Evolutionary conservation across 2,113 vertebrate species (phyloP).

Genomic region (Pungitius pungitius): DNA sequence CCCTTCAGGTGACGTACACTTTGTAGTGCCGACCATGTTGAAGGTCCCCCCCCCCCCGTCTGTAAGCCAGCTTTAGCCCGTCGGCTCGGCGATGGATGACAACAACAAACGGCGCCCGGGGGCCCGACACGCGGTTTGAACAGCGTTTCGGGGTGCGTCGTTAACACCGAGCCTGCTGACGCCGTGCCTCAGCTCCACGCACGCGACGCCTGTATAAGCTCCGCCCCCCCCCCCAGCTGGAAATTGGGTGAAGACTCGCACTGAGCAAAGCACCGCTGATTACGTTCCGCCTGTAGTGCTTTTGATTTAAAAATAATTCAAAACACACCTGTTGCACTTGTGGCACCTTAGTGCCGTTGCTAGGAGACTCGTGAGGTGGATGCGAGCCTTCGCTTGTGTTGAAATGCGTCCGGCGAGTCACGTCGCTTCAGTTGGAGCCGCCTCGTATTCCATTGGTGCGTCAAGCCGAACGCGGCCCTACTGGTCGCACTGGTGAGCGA

Average conservation of each 20-base stretch:
- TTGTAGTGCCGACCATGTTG: conserved; percentile 25
- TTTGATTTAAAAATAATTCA: not conserved
- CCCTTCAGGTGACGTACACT: conserved; percentile 38
- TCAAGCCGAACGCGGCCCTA: not conserved
- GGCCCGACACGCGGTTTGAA: too few relatives aligned
- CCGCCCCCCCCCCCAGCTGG: too few relatives aligned
- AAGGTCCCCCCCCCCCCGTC: conserved; percentile 21
- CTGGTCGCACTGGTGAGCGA: not conserved
- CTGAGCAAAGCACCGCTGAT: too few relatives aligned
- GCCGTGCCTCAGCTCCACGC: too few relatives aligned
- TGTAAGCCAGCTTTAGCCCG: conserved; percentile 15
- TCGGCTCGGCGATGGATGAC: conserved; percentile 39
- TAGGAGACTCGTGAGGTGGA: conserved; percentile 14
- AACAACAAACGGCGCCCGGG: too few relatives aligned
- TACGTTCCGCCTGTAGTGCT: not conserved
- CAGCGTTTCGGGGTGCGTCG: too few relatives aligned
- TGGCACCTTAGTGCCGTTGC: conserved; percentile 16
- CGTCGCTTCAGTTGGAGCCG: not conserved
- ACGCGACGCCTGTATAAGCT: too few relatives aligned
- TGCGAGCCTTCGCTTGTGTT: not conserved
- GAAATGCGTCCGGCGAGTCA: conserved; percentile 17
- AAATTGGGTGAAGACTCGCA: too few relatives aligned
- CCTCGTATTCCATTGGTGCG: conserved; percentile 11
- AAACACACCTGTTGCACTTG: not conserved
- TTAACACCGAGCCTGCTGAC: too few relatives aligned